Evolutionary conservation across 2,797 vertebrate genomes (phyloP).

Genomic region (Cheirogaleus major): DNA sequence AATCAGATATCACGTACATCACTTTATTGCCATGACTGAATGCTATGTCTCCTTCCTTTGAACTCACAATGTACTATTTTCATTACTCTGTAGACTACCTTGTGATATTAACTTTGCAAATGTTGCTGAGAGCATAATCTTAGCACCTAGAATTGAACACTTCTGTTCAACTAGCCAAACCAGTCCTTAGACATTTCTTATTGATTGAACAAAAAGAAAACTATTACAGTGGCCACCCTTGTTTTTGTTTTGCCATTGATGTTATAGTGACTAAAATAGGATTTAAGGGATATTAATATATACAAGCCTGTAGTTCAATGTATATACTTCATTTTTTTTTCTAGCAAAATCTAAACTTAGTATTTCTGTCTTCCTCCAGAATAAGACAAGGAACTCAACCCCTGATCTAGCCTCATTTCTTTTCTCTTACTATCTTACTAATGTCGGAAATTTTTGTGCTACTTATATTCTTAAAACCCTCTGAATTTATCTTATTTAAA

Average conservation of each 20-base stretch:
- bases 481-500: neutral
- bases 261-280: neutral
- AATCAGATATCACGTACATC: neutral
- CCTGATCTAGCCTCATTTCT: neutral
- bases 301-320: neutral
- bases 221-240: neutral
- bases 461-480: conserved; percentile 14
- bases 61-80: neutral
- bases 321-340: neutral
- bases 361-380: neutral
- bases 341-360: neutral
- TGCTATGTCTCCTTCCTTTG: neutral
- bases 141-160: neutral
- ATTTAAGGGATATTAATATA: neutral
- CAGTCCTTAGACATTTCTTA: neutral
- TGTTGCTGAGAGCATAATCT: neutral
- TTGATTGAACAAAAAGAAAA: neutral
- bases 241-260: neutral
- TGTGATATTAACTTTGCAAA: neutral
- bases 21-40: neutral
- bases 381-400: conserved; percentile 6
- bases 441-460: neutral
- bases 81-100: neutral
- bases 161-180: neutral
- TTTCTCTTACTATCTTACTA: neutral